A percentile compares a stretch with the other conserved stretches of the same genome.
These are phyloP conservation scores for Athetis lepigone DNA, from an alignment of 2,888 invertebrate genomes.

Conservation along the genomic window DNA sequence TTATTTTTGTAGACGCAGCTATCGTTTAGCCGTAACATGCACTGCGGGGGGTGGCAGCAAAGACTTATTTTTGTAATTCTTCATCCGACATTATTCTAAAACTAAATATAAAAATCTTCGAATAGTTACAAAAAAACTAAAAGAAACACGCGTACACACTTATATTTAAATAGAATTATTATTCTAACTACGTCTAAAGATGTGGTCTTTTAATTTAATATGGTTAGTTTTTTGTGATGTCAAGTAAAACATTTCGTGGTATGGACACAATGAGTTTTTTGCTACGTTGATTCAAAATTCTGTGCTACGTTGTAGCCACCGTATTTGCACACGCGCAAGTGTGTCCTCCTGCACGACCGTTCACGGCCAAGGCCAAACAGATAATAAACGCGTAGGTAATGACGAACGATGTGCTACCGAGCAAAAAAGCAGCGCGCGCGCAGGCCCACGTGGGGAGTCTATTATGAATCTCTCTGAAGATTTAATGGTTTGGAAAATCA, in stretches of 20 bases:
- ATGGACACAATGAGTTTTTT: constrained; percentile 71
- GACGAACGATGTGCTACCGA: constrained; percentile 85
- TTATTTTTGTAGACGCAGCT: constrained; percentile 36
- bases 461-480: constrained; percentile 79
- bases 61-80: constrained; percentile 38
- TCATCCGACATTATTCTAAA: constrained; percentile 40
- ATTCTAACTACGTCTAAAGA: constrained; percentile 55
- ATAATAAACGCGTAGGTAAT: constrained; percentile 84
- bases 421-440: constrained; percentile 77
- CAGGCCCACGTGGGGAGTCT: constrained; percentile 85
- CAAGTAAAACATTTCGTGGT: constrained; percentile 63
- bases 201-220: constrained; percentile 64
- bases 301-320: constrained; percentile 70
- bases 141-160: constrained; percentile 25
- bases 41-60: constrained; percentile 38
- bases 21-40: constrained; percentile 43
- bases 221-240: constrained; percentile 58
- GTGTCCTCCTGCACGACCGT: constrained; percentile 83
- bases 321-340: constrained; percentile 77
- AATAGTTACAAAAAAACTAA: constrained; percentile 45
- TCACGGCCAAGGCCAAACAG: constrained; percentile 89
- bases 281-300: constrained; percentile 69
- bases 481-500: constrained; percentile 87
- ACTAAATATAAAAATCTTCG: constrained; percentile 39
- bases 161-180: constrained; percentile 52